Base-by-base conservation (phyloP, 2,888 invertebrate species). In the Agonopterix heracliana region DNA sequence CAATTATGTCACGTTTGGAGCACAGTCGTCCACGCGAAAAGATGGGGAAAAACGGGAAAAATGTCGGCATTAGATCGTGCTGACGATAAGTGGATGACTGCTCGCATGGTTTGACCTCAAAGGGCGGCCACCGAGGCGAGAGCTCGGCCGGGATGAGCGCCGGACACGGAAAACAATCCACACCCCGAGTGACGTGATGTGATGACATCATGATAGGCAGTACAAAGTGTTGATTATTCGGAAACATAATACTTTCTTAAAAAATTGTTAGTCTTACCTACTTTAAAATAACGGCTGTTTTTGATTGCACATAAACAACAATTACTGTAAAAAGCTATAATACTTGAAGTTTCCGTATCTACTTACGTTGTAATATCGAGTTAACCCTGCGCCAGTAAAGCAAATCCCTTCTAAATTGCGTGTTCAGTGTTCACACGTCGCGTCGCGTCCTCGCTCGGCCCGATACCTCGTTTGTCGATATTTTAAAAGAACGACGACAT, bases 1-100 rank as follows among this genome's bases (percentile, higher is more conserved):
- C 85, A 86, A 87, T 87, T 86, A 86, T 74, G 74, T 77, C 76
- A 76, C 77, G 71, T 78, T 81, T 71, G 72, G 70, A 73, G 68
- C 71, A 75, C 70, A 71, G 66, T 61, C 78, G 78, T 60, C 74
- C 78, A 77, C 68, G 78, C 78, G 81, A 74, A 74, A 74, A 78
- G 78, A 78, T 68, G 78, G 82, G 83, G 82, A 84, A 88, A 87
- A 88, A 84, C 79, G 80, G 71, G 80, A 88, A 88, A 88, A 88
- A 86, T 81, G 78, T 75, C 78, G 70, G 71, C 74, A 78, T 78
- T 78, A 81, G 84, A 86, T 86, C 81, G 77, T 74, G 79, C 71
- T 75, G 76, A 74, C 76, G 78, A 79, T 82, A 85, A 86, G 83
- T 83, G 87, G 82, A 86, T 87, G 83, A 87, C 80, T 80, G 81